A percentile compares a stretch with the other conserved stretches of the same genome.
phyloP scores from a whole-genome alignment of 1,140 invertebrate genomes.

The Habropoda laboriosa region DNA sequence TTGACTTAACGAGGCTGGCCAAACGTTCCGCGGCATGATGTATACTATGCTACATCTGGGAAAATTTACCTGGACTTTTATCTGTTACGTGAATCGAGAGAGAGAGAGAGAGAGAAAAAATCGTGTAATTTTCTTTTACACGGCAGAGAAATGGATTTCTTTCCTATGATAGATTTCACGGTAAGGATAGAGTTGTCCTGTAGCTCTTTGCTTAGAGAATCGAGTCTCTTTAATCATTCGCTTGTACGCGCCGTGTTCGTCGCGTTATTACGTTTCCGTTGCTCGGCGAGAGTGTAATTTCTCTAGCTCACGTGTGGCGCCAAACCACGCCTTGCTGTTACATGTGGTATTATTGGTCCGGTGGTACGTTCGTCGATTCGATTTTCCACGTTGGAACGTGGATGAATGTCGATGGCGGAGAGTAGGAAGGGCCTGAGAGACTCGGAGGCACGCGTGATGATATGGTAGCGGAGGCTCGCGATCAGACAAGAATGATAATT shows the following conservation, averaged over 20 bases:
- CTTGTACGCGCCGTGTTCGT: slow-evolving; percentile 6
- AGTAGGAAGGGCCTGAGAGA: neutral
- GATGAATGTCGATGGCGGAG: too few relatives aligned
- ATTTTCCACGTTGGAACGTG: slow-evolving; percentile 1
- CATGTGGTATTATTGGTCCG: neutral
- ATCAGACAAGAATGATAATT: slow-evolving; percentile 58
- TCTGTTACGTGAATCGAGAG: neutral
- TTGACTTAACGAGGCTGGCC: neutral
- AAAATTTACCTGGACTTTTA: neutral
- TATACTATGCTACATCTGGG: neutral
- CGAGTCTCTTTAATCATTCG: slow-evolving; percentile 35
- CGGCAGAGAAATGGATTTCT: too few relatives aligned
- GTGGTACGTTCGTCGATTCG: neutral
- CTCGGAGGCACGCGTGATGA: slow-evolving; percentile 28
- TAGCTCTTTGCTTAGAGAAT: neutral
- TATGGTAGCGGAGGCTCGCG: slow-evolving; percentile 6
- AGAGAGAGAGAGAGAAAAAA: neutral
- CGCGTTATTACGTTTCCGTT: slow-evolving; percentile 22
- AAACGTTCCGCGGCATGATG: neutral
- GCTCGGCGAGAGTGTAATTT: slow-evolving; percentile 3
- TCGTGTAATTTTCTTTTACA: too few relatives aligned
- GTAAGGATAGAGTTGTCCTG: slow-evolving; percentile 8
- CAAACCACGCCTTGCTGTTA: neutral
- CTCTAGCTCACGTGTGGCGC: neutral
- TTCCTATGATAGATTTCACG: too few relatives aligned